These are phyloP conservation scores for Willowsia nigromaculata DNA, from an alignment of 2,888 invertebrate genomes.

Conservation along the genomic window DNA sequence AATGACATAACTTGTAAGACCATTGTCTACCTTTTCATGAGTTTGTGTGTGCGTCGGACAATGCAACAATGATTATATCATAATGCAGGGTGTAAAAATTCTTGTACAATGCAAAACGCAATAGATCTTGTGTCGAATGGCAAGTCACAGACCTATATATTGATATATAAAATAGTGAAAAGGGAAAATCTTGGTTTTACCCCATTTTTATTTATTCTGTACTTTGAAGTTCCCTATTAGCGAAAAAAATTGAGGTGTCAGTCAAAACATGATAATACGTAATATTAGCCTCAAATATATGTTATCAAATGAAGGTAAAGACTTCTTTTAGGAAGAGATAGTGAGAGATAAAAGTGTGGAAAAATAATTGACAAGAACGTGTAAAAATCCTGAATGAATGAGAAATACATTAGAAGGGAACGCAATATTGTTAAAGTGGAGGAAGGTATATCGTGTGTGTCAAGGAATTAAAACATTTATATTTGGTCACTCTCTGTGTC, in stretches of 20 bases:
- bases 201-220: not conserved
- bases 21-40: not conserved
- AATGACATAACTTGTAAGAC: conserved; percentile 26
- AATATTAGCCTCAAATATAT: not conserved
- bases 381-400: not conserved
- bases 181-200: conserved; percentile 2
- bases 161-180: not conserved
- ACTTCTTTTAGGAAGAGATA: not conserved
- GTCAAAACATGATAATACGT: not conserved
- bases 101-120: not conserved
- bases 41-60: not conserved
- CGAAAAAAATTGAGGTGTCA: not conserved
- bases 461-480: conserved; percentile 25
- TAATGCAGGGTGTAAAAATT: not conserved
- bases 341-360: not conserved
- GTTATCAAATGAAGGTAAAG: not conserved
- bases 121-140: not conserved
- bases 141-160: not conserved
- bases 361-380: not conserved
- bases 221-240: not conserved
- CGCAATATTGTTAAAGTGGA: not conserved
- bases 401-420: not conserved
- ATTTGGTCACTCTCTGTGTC: not conserved
- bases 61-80: not conserved
- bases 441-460: not conserved